phyloP scores from a whole-genome alignment of 2,888 invertebrate genomes.

The Notodonta ziczac region DNA sequence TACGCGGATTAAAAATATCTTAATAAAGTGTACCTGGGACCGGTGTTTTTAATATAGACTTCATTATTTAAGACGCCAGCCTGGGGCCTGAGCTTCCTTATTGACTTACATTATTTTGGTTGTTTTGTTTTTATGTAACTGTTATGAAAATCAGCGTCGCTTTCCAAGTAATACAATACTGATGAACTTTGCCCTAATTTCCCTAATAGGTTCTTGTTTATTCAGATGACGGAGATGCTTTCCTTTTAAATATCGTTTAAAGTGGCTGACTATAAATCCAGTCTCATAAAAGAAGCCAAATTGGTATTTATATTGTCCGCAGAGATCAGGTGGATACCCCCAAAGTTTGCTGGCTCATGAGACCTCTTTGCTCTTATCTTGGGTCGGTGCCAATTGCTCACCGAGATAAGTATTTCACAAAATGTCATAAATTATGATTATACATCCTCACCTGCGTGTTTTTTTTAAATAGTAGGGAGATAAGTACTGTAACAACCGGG shows the following conservation, averaged over 20 bases:
- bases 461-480: not conserved
- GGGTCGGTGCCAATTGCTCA: conserved; percentile 39
- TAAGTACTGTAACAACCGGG: too few relatives aligned
- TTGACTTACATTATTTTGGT: not conserved
- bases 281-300: not conserved
- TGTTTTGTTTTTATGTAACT: not conserved
- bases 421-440: conserved; percentile 23
- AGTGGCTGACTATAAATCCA: not conserved
- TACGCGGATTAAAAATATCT: conserved; percentile 31
- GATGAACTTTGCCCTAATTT: not conserved
- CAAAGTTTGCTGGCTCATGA: conserved; percentile 23
- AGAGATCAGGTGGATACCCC: not conserved
- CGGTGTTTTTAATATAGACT: conserved; percentile 39
- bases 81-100: conserved; percentile 17
- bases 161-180: not conserved
- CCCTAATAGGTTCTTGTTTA: too few relatives aligned
- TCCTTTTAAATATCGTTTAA: not conserved
- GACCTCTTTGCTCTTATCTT: conserved; percentile 30
- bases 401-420: conserved; percentile 36
- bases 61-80: conserved; percentile 23
- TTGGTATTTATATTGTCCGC: conserved; percentile 2
- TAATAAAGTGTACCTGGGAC: conserved; percentile 30
- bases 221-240: too few relatives aligned
- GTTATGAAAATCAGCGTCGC: not conserved
- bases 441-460: not conserved